Evolutionary conservation across 1,140 invertebrate species (phyloP).

Genomic region (Galendromus occidentalis): DNA sequence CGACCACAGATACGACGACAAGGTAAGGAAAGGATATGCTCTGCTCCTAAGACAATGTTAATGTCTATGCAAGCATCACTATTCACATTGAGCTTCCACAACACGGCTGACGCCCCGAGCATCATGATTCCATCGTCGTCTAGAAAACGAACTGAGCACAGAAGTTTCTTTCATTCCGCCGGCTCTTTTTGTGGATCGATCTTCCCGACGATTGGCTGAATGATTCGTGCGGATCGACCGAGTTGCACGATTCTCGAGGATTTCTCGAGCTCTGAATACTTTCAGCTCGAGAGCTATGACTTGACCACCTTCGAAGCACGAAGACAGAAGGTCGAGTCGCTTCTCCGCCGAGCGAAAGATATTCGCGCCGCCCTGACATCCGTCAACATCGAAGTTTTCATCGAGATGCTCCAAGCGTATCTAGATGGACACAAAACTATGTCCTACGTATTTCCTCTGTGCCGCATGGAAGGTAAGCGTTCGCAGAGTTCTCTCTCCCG

Average conservation of each 20-base stretch:
- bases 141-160: too few species aligned
- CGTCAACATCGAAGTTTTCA: neutral
- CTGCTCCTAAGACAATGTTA: neutral
- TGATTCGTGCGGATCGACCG: too few species aligned
- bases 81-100: neutral
- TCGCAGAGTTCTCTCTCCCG: too few species aligned
- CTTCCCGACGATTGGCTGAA: too few species aligned
- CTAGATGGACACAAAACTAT: neutral
- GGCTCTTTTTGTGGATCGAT: too few species aligned
- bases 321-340: neutral
- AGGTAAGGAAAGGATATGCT: neutral
- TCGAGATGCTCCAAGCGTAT: neutral
- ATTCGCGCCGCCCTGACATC: neutral
- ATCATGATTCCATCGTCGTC: too few species aligned
- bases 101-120: too few species aligned
- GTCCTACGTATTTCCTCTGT: neutral
- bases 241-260: too few species aligned
- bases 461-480: neutral
- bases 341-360: neutral
- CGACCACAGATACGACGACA: slow-evolving; percentile 14
- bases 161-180: too few species aligned
- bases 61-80: neutral
- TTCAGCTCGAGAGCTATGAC: neutral
- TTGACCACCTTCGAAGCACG: neutral
- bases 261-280: neutral